Percentiles rank a stretch among this genome's conserved stretches.
Evolutionary conservation across 2,888 invertebrate species (phyloP).

Genomic region (Rhagonycha lutea): DNA sequence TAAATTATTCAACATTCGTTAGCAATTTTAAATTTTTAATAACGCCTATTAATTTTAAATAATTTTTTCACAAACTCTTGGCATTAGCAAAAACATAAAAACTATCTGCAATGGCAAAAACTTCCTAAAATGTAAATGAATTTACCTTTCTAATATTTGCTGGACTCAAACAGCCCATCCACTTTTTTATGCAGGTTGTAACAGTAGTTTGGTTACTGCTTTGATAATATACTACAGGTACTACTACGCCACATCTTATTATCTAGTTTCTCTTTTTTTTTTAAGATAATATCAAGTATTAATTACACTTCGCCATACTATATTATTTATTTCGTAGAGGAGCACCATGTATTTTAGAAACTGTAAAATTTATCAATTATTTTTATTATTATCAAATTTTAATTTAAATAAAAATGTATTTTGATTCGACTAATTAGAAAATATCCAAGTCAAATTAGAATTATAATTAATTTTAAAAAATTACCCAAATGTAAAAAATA

Average conservation of each 20-base stretch:
- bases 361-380: not conserved
- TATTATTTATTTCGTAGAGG: slow-evolving; percentile 12
- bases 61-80: not conserved
- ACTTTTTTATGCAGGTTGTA: slow-evolving; percentile 34
- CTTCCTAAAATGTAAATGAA: not conserved
- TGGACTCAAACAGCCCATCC: slow-evolving; percentile 27
- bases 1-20: not conserved
- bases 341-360: not conserved
- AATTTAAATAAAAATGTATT: not conserved
- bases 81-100: not conserved
- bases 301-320: slow-evolving; percentile 22
- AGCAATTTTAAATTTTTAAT: not conserved
- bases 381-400: not conserved
- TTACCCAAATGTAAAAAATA: too few relatives aligned
- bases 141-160: slow-evolving; percentile 22
- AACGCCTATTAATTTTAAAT: not conserved
- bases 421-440: not conserved
- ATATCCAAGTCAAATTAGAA: not conserved
- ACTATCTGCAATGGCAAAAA: not conserved
- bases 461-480: too few relatives aligned
- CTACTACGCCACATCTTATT: slow-evolving; percentile 33
- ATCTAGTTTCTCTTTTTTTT: slow-evolving; percentile 23
- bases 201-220: slow-evolving; percentile 37
- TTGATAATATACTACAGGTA: slow-evolving; percentile 35
- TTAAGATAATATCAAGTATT: slow-evolving; percentile 29